phyloP scores from a whole-genome alignment of 23 tunicate genomes.

The Oikopleura vanhoeffeni region DNA sequence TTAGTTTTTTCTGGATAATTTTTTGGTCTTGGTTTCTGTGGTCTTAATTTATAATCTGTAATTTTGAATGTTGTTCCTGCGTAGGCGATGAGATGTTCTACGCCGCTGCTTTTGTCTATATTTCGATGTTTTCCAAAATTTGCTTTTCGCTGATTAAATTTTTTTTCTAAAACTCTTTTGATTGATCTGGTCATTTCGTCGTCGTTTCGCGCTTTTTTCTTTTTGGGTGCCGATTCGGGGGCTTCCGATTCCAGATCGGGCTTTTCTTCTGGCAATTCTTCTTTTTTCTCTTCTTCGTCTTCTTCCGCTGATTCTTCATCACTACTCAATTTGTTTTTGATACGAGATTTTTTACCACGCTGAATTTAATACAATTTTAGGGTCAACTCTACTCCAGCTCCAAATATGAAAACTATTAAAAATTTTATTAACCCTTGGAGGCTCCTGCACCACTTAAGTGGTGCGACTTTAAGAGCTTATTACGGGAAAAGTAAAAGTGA shows the following conservation, averaged over 20 bases:
- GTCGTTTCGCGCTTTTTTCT: background rate
- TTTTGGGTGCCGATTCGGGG: background rate
- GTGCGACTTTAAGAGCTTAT: no score
- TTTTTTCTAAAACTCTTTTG: background rate
- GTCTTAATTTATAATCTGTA: background rate
- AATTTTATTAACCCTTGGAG: no score
- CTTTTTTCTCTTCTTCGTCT: background rate
- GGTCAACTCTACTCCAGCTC: no score
- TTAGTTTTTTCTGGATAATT: background rate
- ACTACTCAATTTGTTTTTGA: no score
- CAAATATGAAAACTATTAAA: no score
- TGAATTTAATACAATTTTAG: no score
- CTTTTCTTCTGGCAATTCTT: background rate
- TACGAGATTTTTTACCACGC: no score
- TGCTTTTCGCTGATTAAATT: background rate
- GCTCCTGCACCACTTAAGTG: no score
- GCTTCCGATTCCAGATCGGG: background rate
- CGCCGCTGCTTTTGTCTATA: background rate
- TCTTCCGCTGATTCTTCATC: background rate
- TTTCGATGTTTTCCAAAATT: background rate
- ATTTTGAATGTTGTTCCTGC: background rate
- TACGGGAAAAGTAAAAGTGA: no score
- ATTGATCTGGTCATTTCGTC: background rate
- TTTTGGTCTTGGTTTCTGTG: background rate
- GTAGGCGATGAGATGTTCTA: background rate